Conservation (phyloP, 2,113 vertebrate species). For the Aramus guarauna region DNA sequence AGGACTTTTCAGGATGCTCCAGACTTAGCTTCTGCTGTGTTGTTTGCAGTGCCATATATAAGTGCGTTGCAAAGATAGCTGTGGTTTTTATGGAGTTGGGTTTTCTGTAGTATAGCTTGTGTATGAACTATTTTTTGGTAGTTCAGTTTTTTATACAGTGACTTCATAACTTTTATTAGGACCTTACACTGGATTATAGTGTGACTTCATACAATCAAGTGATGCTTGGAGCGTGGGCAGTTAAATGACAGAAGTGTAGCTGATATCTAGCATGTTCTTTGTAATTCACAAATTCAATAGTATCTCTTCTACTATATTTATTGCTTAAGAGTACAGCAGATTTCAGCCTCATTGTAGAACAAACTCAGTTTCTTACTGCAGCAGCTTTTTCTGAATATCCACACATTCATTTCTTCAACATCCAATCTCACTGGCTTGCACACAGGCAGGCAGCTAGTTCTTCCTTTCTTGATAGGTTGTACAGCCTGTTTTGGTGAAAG, state of each 20-base stretch:
- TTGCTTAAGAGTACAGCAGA: neutral
- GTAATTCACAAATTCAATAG: neutral
- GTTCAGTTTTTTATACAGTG: neutral
- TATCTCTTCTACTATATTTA: neutral
- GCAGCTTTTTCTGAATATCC: neutral
- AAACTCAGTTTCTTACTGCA: neutral
- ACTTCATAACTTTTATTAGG: neutral
- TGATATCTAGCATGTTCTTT: neutral
- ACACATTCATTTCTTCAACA: neutral
- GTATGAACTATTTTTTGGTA: neutral
- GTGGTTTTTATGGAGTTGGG: neutral
- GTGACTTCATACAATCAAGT: neutral
- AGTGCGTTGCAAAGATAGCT: neutral
- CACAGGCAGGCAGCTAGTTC: neutral
- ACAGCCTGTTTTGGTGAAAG: conserved; percentile 34
- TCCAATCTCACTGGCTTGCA: neutral
- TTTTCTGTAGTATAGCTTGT: neutral
- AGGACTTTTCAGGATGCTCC: neutral
- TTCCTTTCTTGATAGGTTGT: conserved; percentile 19
- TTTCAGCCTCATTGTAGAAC: neutral
- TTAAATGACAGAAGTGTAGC: neutral
- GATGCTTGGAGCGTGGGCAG: neutral
- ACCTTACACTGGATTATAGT: neutral
- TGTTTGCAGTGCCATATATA: neutral
- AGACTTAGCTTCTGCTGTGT: neutral